These are phyloP conservation scores for Strix aluco DNA, from an alignment of 2,113 vertebrate species.

Conservation along the genomic window DNA sequence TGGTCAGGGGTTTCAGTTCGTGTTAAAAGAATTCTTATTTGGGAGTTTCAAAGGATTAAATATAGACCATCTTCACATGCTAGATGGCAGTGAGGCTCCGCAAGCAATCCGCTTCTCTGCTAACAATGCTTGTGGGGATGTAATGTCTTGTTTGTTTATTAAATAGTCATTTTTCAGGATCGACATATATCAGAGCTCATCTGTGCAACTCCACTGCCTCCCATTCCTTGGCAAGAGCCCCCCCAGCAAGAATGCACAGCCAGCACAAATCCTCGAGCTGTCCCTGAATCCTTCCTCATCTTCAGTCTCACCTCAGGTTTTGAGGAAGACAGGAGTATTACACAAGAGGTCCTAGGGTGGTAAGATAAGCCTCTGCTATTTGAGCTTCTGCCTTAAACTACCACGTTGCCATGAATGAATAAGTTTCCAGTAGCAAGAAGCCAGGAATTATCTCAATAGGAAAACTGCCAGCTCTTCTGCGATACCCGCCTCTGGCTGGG, in stretches of 20 bases:
- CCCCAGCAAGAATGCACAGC: neutral
- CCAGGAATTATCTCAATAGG: neutral
- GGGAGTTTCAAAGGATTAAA: neutral
- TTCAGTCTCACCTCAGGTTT: neutral
- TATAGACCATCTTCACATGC: neutral
- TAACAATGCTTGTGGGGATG: neutral
- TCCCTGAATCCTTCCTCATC: neutral
- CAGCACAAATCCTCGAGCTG: neutral
- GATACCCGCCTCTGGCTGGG: neutral
- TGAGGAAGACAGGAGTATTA: neutral
- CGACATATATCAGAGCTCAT: neutral
- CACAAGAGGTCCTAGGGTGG: neutral
- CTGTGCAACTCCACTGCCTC: neutral
- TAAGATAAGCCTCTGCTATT: neutral
- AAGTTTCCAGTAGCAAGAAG: neutral
- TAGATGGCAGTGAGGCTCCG: neutral
- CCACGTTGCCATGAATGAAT: neutral
- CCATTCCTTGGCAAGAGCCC: neutral
- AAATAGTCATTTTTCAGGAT: neutral
- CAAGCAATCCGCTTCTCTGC: neutral
- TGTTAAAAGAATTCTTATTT: neutral
- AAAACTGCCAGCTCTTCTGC: neutral
- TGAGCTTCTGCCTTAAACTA: neutral
- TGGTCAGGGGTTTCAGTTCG: constrained; percentile 19
- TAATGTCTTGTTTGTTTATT: neutral